Conservation (phyloP, 2,888 invertebrate species). For the Tetramorium bicarinatum region DNA sequence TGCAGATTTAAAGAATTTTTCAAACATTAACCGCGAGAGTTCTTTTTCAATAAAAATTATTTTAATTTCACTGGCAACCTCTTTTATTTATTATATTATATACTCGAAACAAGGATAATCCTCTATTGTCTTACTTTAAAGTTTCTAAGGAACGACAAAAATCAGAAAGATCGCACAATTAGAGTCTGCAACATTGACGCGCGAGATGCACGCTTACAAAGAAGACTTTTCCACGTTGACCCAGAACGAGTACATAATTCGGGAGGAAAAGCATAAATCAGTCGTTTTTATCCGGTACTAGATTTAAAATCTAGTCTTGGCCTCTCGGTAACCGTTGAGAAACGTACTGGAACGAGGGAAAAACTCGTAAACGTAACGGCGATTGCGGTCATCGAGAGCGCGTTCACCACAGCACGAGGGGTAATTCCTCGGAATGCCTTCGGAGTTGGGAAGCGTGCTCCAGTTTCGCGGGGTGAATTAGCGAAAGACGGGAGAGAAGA, state of each 20-base stretch:
- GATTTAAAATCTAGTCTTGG: constrained; percentile 14
- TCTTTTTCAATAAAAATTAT: background rate
- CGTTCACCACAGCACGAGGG: background rate
- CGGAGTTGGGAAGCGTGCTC: constrained; percentile 32
- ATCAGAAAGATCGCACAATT: background rate
- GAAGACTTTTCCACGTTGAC: background rate
- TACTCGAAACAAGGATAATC: background rate
- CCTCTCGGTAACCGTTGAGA: constrained; percentile 15
- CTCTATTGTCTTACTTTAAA: background rate
- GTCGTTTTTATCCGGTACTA: constrained; percentile 24
- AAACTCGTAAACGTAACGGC: constrained; percentile 40
- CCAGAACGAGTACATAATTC: constrained; percentile 38
- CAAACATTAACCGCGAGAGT: background rate
- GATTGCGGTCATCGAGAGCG: background rate
- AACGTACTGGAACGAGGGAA: constrained; percentile 39
- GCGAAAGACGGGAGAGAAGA: constrained; percentile 4
- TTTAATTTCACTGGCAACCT: background rate
- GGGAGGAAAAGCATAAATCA: constrained; percentile 59
- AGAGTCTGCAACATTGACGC: background rate
- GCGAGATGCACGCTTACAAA: background rate
- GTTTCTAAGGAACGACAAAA: background rate
- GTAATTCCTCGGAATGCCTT: constrained; percentile 34
- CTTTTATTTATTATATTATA: background rate
- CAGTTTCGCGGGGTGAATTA: constrained; percentile 32
- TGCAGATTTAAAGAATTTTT: background rate